Evolutionary conservation across 2,888 invertebrate species (phyloP), one percentile per base, ranked within the genome.

Genomic region (Metellina segmentata): DNA sequence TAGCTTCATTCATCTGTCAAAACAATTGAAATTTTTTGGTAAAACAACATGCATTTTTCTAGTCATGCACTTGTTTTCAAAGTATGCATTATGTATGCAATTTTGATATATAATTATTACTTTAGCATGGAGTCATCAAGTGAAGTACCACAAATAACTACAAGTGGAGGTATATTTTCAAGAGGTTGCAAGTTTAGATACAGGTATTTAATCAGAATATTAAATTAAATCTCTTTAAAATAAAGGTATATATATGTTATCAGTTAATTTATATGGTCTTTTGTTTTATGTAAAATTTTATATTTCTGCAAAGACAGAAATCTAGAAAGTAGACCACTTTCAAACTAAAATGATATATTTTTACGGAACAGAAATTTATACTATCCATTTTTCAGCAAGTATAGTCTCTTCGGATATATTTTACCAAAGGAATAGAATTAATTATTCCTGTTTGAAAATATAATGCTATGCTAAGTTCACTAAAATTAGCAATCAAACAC

Each of bases 181-280:
- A 97, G 98, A 97, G 98, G 98, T 90, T 98, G 98, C 53, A 98
- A 98, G 95, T 98, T 98, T 95, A 97, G 97, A 94, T 98, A 98
- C 94, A 95, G 95, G 95, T 95, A 93, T 51, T 34, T 34, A 34
- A 34, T 4, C 34, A 34, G 34, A 34, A 34, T 2, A 34, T 34
- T 34, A 34, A 34, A 34, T 34, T 34, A 34, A 34, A 34, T 34
- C 34, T 34, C 34, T 34, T 19, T 6, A 74, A 13, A 20, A 13
- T n/a, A 74, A 74, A 9, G 9, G 8, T 34, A 20, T 20, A 7
- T 71, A 71, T 71, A n/a, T 71, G 5, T 71, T 7, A 7, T 71
- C 5, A 13, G 5, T 13, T 69, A 4, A 69, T 69, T 69, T 69
- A 61, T 61, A 9, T 61, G 13, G 69, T 34, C 1, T 34, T 34